A percentile compares a stretch with the other conserved stretches of the same genome.
These are phyloP conservation scores for Oostethus manadensis DNA, from an alignment of 2,113 vertebrate genomes.

Conservation along the genomic window DNA sequence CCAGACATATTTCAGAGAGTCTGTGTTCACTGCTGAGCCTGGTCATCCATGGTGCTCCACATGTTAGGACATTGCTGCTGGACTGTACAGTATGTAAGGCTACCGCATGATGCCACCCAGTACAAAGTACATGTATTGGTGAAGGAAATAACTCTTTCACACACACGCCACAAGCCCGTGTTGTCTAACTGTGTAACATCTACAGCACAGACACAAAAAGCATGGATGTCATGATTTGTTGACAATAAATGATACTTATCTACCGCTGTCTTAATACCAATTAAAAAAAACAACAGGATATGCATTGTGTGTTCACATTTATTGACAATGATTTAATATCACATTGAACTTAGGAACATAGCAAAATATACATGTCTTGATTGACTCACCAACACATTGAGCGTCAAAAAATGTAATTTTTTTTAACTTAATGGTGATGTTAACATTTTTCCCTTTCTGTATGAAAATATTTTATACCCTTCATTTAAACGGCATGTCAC, in stretches of 20 bases:
- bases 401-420: background rate
- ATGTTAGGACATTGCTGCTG: conserved; percentile 66
- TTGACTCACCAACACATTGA: conserved; percentile 11
- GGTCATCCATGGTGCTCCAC: background rate
- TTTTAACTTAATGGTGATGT: background rate
- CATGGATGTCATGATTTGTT: conserved; percentile 80
- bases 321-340: conserved; percentile 27
- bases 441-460: conserved; percentile 39
- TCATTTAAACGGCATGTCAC: conserved; percentile 45
- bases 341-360: conserved; percentile 50
- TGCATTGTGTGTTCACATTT: background rate
- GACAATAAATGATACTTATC: conserved; percentile 88
- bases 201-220: conserved; percentile 48
- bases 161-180: conserved; percentile 66
- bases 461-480: conserved; percentile 57
- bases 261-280: background rate
- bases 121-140: conserved; percentile 89
- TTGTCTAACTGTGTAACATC: conserved; percentile 77
- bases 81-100: conserved; percentile 52
- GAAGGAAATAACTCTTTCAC: conserved; percentile 56
- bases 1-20: background rate
- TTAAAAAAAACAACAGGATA: background rate
- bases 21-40: too few relatives aligned
- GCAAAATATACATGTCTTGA: conserved; percentile 61
- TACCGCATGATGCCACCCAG: conserved; percentile 83